Percentiles rank a stretch among this genome's conserved stretches.
Evolutionary conservation across 2,113 vertebrate genomes (phyloP).

Genomic region (Corapipo altera): DNA sequence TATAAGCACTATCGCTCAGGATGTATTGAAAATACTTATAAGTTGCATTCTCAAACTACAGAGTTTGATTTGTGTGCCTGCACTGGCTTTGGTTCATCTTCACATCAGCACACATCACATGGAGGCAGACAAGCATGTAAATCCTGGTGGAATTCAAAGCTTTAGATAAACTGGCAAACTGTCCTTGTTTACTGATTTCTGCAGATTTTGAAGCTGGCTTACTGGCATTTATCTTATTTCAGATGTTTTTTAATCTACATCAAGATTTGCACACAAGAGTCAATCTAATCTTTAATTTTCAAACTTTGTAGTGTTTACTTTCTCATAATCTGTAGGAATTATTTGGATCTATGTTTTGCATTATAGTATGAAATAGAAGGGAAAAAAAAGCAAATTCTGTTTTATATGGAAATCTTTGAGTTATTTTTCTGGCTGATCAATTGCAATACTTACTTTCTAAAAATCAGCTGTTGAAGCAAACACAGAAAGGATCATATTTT

Average conservation of each 20-base stretch:
- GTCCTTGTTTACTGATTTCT: neutral
- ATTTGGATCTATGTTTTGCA: conserved; percentile 65
- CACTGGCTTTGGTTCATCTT: neutral
- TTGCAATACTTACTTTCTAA: neutral
- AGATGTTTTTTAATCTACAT: neutral
- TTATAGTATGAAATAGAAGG: conserved; percentile 34
- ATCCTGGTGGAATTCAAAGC: neutral
- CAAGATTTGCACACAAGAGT: neutral
- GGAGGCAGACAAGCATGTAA: neutral
- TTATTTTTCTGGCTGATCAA: neutral
- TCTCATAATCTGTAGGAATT: neutral
- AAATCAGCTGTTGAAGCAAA: neutral
- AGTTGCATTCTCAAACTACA: neutral
- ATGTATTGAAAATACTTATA: neutral
- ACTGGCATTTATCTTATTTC: neutral
- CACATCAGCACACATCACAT: neutral
- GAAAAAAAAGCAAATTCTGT: neutral
- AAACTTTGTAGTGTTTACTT: neutral
- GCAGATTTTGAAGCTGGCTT: neutral
- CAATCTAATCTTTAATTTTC: neutral
- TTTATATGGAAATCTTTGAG: neutral
- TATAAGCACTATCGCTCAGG: neutral
- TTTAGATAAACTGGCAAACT: neutral
- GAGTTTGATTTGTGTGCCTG: neutral
- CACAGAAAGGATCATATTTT: neutral